Evolutionary conservation across 2,797 vertebrate species (phyloP), one percentile per base, ranked within the genome.

Genomic region (Falco rusticolus): DNA sequence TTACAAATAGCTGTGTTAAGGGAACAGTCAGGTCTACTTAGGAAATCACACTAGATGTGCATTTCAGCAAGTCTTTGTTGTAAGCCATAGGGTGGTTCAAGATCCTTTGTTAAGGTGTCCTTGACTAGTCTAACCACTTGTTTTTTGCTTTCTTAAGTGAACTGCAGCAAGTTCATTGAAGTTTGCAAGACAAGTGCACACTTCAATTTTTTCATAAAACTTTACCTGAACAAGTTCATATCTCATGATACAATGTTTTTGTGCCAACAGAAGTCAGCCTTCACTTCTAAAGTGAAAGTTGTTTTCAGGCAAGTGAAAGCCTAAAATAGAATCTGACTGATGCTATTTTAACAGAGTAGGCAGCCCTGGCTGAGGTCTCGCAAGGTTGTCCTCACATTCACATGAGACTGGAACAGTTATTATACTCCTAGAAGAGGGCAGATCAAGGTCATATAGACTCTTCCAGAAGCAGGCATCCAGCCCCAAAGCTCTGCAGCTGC

Each of bases 321-420:
- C 71, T 74, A 89, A 84, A 97, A 92, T 47, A 97, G 86, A 91
- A 87, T 54, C 85, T 70, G 57, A 79, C 41, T 13, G 31, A 34
- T 76, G 61, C 74, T 70, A 63, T 54, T 88, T 78, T 69, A 84
- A 90, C 50, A 70, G 34, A 68, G 43, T 2, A 70, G 48, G 22
- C 63, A 91, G 61, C 45, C 72, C 66, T 26, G n/a, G 56, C 54
- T 76, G 59, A 91, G 59, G 45, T 90, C 54, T 84, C 68, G 29
- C 31, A 81, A 90, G 45, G 53, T 20, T 57, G 39, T 51, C 63
- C 61, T 81, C 50, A 16, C 17, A 85, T 47, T 41, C 79, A 81
- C 24, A 4, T 41, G 63, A 33, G 47, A 63, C 33, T 24, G 22
- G 34, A 75, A 76, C 19, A 65, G 19, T 65, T 63, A 56, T 19